Evolutionary conservation across 2,888 invertebrate species (phyloP).

Genomic region (Lasioglossum oenotherae): DNA sequence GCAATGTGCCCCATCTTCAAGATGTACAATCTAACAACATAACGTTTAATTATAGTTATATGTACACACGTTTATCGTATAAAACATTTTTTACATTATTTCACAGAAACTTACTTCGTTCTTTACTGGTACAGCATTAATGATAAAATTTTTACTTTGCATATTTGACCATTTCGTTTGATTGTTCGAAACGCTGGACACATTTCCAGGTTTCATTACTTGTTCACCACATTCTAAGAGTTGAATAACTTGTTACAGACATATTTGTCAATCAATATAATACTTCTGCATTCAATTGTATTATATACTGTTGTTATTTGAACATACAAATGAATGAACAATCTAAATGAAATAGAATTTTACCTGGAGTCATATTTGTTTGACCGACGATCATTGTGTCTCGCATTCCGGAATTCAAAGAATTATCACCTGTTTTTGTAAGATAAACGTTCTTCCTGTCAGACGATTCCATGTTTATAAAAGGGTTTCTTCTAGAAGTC

Average conservation of each 20-base stretch:
- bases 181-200: slow-evolving; percentile 69
- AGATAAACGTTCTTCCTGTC: slow-evolving; percentile 73
- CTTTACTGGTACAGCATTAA: slow-evolving; percentile 70
- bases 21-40: slow-evolving; percentile 66
- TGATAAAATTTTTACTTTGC: slow-evolving; percentile 70
- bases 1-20: slow-evolving; percentile 72
- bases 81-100: background rate
- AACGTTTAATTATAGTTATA: slow-evolving; percentile 21
- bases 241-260: background rate
- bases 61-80: background rate
- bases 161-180: slow-evolving; percentile 69
- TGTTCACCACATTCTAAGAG: slow-evolving; percentile 65
- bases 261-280: background rate
- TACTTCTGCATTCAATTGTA: background rate
- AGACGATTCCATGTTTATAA: slow-evolving; percentile 65
- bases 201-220: slow-evolving; percentile 70
- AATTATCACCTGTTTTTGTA: slow-evolving; percentile 66
- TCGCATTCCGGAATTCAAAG: slow-evolving; percentile 70
- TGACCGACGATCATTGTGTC: slow-evolving; percentile 71
- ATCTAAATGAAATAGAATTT: slow-evolving; percentile 10
- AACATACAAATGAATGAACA: background rate
- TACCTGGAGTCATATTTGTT: slow-evolving; percentile 68
- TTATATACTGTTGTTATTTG: background rate
- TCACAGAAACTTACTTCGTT: slow-evolving; percentile 60
- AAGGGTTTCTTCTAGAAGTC: slow-evolving; percentile 20